A percentile compares a stretch with the other conserved stretches of the same genome.
These are phyloP conservation scores for Fragum whitleyi DNA, from an alignment of 2,888 invertebrate species.

Conservation along the genomic window DNA sequence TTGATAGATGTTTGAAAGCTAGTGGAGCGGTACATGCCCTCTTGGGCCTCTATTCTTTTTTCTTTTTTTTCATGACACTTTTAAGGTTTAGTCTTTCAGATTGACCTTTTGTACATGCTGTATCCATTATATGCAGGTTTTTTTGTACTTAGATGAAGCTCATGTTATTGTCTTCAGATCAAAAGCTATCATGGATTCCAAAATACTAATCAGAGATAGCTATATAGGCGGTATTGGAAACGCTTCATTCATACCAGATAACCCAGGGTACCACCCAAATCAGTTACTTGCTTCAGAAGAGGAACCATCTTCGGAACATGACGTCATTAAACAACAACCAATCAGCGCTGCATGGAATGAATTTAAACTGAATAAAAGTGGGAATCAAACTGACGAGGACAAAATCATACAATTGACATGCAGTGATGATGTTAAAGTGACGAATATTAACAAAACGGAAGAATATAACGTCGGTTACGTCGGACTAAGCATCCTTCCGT, in stretches of 20 bases:
- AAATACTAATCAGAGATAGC: constrained; percentile 43
- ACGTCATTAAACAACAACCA: constrained; percentile 6
- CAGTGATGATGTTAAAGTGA: constrained; percentile 42
- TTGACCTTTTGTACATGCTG: too few relatives aligned
- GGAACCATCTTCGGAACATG: background rate
- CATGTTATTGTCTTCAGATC: too few relatives aligned
- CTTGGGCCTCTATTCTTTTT: too few relatives aligned
- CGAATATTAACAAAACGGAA: constrained; percentile 60
- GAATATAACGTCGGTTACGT: constrained; percentile 63
- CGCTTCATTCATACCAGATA: constrained; percentile 53
- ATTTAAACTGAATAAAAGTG: background rate
- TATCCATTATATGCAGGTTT: too few relatives aligned
- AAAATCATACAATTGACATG: constrained; percentile 54
- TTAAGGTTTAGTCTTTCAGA: too few relatives aligned
- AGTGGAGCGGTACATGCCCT: too few relatives aligned
- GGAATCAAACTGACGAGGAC: constrained; percentile 62
- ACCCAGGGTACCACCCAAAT: constrained; percentile 26
- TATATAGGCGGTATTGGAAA: constrained; percentile 56
- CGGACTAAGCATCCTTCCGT: constrained; percentile 74
- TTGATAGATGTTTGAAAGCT: too few relatives aligned
- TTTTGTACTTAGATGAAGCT: too few relatives aligned
- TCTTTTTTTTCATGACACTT: too few relatives aligned
- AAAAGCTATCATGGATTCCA: constrained; percentile 9
- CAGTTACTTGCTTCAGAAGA: background rate
- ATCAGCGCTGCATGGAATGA: background rate